Conservation (phyloP, 2,797 vertebrate species). For the Echeneis naucrates region DNA sequence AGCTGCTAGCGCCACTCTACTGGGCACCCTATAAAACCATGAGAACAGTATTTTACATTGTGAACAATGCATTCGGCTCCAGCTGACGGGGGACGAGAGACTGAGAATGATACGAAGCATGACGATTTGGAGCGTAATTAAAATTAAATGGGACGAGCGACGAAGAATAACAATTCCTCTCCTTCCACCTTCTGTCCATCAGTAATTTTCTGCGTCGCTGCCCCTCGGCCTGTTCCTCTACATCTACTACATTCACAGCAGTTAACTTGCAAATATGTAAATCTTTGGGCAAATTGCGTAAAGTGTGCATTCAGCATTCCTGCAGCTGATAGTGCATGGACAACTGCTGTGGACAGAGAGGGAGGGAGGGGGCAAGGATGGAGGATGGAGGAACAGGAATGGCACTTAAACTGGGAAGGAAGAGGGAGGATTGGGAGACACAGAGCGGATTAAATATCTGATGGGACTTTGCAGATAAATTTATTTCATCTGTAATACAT, state of each 20-base stretch:
- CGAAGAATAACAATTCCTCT: constrained; percentile 53
- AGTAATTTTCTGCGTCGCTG: constrained; percentile 61
- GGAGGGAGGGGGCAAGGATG: constrained; percentile 50
- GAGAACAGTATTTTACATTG: constrained; percentile 75
- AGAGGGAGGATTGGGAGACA: constrained; percentile 23
- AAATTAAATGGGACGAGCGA: constrained; percentile 56
- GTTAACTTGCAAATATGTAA: constrained; percentile 82
- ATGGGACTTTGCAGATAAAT: constrained; percentile 59
- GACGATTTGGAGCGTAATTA: constrained; percentile 65
- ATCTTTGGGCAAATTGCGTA: constrained; percentile 84
- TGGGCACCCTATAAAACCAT: constrained; percentile 62
- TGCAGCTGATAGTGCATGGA: constrained; percentile 76
- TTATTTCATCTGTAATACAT: constrained; percentile 61
- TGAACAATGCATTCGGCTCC: constrained; percentile 70
- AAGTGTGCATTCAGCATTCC: constrained; percentile 80
- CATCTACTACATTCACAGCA: constrained; percentile 77
- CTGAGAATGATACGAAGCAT: constrained; percentile 59
- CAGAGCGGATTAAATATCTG: constrained; percentile 53
- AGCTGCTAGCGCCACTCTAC: constrained; percentile 69
- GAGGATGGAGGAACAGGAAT: constrained; percentile 59
- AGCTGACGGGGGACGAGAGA: constrained; percentile 66
- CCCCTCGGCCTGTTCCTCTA: constrained; percentile 54
- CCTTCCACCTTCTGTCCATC: constrained; percentile 43
- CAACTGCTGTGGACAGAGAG: constrained; percentile 73
- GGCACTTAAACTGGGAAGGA: constrained; percentile 62